These are phyloP conservation scores for Automeris io DNA, from an alignment of 2,888 invertebrate species.

Conservation along the genomic window DNA sequence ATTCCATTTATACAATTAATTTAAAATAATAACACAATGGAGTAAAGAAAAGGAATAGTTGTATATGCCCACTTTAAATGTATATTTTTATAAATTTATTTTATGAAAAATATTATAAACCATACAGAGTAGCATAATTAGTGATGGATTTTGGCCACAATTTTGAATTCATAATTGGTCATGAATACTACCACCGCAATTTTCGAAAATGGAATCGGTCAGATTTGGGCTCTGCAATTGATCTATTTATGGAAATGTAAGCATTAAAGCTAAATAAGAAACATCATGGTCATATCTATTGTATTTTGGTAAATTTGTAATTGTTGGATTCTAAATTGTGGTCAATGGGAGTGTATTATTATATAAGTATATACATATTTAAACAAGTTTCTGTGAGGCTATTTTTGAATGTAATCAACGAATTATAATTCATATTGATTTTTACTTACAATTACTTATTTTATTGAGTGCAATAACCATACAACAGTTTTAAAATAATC, in stretches of 20 bases:
- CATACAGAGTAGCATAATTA: conserved; percentile 41
- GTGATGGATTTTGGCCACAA: conserved; percentile 32
- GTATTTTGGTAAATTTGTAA: no score
- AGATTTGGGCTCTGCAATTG: no score
- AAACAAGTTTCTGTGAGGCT: conserved; percentile 16
- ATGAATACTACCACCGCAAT: no score
- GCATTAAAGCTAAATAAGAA: no score
- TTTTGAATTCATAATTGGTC: not conserved
- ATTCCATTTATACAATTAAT: not conserved
- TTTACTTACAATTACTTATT: not conserved
- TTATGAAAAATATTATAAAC: conserved; percentile 58
- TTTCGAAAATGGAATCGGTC: no score
- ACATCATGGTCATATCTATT: no score
- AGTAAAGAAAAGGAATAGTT: not conserved
- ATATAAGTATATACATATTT: conserved; percentile 17
- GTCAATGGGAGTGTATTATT: conserved; percentile 23
- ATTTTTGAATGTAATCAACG: conserved; percentile 22
- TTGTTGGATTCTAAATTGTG: not conserved
- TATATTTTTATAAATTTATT: conserved; percentile 73
- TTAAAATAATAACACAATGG: not conserved
- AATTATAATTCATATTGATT: conserved; percentile 6
- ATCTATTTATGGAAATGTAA: no score
- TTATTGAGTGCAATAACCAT: no score
- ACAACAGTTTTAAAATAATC: no score
- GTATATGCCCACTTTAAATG: conserved; percentile 30